Evolutionary conservation across 2,888 invertebrate species (phyloP).

Genomic region (Chrysopilus asiliformis): DNA sequence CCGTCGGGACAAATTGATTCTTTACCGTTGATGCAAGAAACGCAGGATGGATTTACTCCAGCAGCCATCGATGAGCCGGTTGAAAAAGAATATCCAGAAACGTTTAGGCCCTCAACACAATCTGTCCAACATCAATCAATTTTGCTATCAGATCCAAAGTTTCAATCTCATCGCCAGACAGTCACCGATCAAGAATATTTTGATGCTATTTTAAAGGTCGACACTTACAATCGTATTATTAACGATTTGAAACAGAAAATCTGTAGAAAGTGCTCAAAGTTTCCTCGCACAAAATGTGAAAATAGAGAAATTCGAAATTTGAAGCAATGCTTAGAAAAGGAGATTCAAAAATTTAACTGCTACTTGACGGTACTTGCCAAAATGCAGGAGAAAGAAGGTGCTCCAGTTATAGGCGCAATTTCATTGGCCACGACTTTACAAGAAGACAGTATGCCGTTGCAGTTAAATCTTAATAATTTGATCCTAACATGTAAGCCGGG

Average conservation of each 20-base stretch:
- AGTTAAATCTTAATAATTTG: slow-evolving; percentile 6
- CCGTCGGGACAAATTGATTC: no score
- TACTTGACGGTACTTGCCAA: slow-evolving; percentile 25
- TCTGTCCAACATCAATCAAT: no score
- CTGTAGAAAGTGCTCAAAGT: slow-evolving; percentile 21
- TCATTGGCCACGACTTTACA: slow-evolving; percentile 28
- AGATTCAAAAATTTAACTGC: slow-evolving; percentile 26
- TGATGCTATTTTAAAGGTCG: slow-evolving; percentile 25
- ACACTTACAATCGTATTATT: slow-evolving; percentile 27
- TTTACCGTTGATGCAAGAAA: no score
- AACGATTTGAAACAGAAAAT: slow-evolving; percentile 26
- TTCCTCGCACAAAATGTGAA: slow-evolving; percentile 25
- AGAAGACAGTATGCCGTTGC: slow-evolving; percentile 21
- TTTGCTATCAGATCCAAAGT: no score
- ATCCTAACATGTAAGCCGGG: not conserved
- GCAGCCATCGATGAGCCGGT: no score
- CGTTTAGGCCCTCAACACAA: no score
- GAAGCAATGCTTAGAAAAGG: slow-evolving; percentile 28
- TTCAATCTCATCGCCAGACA: no score
- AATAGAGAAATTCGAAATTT: slow-evolving; percentile 24
- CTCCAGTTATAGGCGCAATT: slow-evolving; percentile 24
- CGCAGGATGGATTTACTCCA: no score
- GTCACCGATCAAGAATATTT: slow-evolving; percentile 29
- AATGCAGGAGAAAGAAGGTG: slow-evolving; percentile 28
- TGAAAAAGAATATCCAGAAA: no score